These are phyloP conservation scores for Quadroppia sp. DNA, from an alignment of 2,888 invertebrate species.

Conservation along the genomic window DNA sequence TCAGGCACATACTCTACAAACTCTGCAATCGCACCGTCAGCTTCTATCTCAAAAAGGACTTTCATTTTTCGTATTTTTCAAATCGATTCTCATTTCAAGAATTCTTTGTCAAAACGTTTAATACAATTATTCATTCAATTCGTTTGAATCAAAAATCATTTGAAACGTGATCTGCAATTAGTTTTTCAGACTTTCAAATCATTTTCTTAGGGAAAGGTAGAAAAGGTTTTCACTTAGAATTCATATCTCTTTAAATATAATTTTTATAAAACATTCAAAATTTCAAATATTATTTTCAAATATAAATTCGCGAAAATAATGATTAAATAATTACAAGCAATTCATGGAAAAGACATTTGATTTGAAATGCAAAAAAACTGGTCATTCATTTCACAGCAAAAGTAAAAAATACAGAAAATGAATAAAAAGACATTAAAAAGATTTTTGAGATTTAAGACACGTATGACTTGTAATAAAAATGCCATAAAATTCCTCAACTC, in stretches of 20 bases:
- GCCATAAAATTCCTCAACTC: slow-evolving; percentile 33
- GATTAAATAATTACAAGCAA: slow-evolving; percentile 16
- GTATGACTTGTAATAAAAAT: slow-evolving; percentile 25
- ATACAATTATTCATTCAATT: background rate
- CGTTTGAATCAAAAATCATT: background rate
- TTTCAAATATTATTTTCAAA: slow-evolving; percentile 1
- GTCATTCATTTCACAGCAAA: background rate
- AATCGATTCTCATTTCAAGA: background rate
- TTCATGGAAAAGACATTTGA: slow-evolving; percentile 1
- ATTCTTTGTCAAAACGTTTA: background rate
- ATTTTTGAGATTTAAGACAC: slow-evolving; percentile 19
- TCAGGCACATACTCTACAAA: slow-evolving; percentile 15
- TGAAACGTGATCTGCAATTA: slow-evolving; percentile 24
- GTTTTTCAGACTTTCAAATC: background rate
- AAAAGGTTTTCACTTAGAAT: no score
- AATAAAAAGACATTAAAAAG: background rate
- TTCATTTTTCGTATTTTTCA: background rate
- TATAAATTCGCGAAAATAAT: slow-evolving; percentile 8
- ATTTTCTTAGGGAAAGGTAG: background rate
- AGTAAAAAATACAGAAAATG: background rate
- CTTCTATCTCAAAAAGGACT: background rate
- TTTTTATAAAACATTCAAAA: background rate
- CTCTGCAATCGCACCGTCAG: slow-evolving; percentile 17
- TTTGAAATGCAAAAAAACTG: slow-evolving; percentile 3
- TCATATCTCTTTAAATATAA: no score